Evolutionary conservation across 2,113 vertebrate genomes (phyloP), one percentile per base, ranked within the genome.

Genomic region (Macrotus californicus): DNA sequence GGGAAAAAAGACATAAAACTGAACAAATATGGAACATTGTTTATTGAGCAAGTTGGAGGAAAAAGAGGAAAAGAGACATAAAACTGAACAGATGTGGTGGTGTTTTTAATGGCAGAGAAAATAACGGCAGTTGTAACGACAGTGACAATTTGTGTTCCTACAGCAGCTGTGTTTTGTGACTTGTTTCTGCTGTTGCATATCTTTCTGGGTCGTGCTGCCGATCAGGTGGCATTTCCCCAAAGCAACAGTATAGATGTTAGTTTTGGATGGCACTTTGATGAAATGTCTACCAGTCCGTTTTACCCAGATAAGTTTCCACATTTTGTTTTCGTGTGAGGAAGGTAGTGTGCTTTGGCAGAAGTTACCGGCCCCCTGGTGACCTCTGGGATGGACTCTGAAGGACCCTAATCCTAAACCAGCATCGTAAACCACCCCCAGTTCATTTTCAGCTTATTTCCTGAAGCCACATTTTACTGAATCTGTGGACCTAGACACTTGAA

Each of bases 241-340:
- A 87, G 67, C 29, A 31, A 96, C 94, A 88, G n/a, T 88, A 93
- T 92, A 96, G 89, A 85, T 98, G 95, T 98, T 98, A 90, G 82
- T 96, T 98, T 98, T 98, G 97, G 98, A 95, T 88, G 75, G 43
- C 64, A 59, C 92, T 97, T 92, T 96, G 72, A 36, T 95, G 64
- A 81, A 80, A 76, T 69, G 75, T 89, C 91, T 13, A 1, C 86
- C 86, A 92, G 77, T 26, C 39, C 12, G 56, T 86, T 90, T 79
- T 34, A 72, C 6, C 18, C 56, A 90, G 87, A 95, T 89, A 94
- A 86, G 41, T 98, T 97, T 95, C 96, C 81, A 87, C 52, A 96
- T 96, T 93, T 87, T 97, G 94, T 96, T 98, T 97, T 97, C 94
- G 92, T 86, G 15, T 97, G 89, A 95, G 34, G 95, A 48, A 72